phyloP scores from a whole-genome alignment of 1,140 invertebrate species.

The Pectinophora gossypiella region DNA sequence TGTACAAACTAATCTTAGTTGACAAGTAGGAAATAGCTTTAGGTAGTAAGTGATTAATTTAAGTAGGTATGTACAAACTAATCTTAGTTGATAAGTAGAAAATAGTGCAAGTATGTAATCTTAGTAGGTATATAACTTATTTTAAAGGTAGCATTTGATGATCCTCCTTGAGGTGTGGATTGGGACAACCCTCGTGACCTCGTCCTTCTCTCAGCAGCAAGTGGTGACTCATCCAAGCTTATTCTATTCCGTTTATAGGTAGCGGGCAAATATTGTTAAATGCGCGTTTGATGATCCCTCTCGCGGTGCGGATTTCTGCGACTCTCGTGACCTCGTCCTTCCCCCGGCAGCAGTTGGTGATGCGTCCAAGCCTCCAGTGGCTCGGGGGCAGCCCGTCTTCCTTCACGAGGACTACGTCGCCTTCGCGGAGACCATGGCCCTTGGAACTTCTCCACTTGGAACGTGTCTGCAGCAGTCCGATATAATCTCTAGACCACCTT shows the following conservation, averaged over 20 bases:
- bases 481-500: neutral
- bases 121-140: too few species aligned
- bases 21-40: too few species aligned
- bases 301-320: neutral
- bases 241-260: neutral
- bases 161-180: too few species aligned
- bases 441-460: neutral
- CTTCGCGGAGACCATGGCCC: neutral
- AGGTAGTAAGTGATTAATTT: too few species aligned
- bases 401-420: neutral
- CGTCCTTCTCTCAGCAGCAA: too few species aligned
- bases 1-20: too few species aligned
- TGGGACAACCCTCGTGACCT: too few species aligned
- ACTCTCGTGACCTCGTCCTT: neutral
- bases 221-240: too few species aligned
- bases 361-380: neutral
- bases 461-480: neutral
- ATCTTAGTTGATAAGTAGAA: too few species aligned
- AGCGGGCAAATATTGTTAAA: slow-evolving; percentile 1
- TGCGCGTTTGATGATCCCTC: neutral
- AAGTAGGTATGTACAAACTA: too few species aligned
- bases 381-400: neutral
- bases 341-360: neutral
- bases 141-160: too few species aligned
- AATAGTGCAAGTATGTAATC: too few species aligned